These are phyloP conservation scores for Meles meles DNA, from an alignment of 2,113 vertebrate genomes.

Conservation along the genomic window DNA sequence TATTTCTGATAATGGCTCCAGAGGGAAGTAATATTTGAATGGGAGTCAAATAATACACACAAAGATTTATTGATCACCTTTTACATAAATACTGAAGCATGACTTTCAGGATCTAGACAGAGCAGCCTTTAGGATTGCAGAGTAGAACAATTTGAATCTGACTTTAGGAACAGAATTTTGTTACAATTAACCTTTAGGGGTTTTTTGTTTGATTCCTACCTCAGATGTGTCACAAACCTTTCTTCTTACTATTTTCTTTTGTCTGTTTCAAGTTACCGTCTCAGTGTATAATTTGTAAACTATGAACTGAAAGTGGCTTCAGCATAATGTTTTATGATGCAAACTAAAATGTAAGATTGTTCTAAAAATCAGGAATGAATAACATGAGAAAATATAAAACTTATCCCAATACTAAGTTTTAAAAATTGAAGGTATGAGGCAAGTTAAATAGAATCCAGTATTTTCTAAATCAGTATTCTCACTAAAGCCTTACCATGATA, in stretches of 20 bases:
- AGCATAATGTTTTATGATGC: not conserved
- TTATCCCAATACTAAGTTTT: not conserved
- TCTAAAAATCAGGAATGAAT: not conserved
- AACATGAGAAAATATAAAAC: not conserved
- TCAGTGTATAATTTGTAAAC: not conserved
- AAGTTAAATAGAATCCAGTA: not conserved
- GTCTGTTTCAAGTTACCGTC: not conserved
- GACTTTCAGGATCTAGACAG: constrained; percentile 5
- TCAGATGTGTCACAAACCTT: not conserved
- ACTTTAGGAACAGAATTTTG: not conserved
- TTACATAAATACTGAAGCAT: not conserved
- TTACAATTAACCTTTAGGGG: not conserved
- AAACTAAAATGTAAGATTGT: constrained; percentile 28
- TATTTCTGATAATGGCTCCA: constrained; percentile 13
- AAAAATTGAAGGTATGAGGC: not conserved
- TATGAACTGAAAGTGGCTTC: constrained; percentile 13
- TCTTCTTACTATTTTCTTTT: not conserved
- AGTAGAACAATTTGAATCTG: not conserved
- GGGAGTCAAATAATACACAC: not conserved
- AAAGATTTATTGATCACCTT: constrained; percentile 32
- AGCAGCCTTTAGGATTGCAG: not conserved
- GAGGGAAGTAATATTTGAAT: constrained; percentile 23
- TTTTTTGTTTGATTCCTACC: constrained; percentile 11
- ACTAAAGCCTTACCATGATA: not conserved
- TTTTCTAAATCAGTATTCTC: not conserved